Evolutionary conservation across 2,797 vertebrate genomes (phyloP), one percentile per base, ranked within the genome.

Genomic region (Mormyrops attenuatus): DNA sequence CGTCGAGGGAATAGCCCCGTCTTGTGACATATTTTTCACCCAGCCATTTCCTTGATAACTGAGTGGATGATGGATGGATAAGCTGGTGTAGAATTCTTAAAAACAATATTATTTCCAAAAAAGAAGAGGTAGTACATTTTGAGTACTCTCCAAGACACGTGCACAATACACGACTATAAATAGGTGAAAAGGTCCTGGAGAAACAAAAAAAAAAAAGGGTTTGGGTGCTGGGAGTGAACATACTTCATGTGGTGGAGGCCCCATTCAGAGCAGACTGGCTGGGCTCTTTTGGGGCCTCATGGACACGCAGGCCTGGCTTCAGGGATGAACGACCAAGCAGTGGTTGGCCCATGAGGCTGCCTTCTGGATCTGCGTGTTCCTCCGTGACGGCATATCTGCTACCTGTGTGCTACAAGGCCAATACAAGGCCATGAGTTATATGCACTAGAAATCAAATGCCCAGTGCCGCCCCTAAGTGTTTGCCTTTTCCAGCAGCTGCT

Each of bases 271-370:
- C 93, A 93, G 91, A 89, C 91, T 88, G 91, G 94, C 92, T 92
- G 94, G 94, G 94, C 94, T 92, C 94, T 94, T 93, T 93, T 93
- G 94, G 89, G 93, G 94, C 95, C 93, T 96, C 96, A 96, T 96
- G 94, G 94, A 94, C 93, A 91, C 82, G 5, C 90, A 92, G 93
- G 93, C 90, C 90, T 90, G 92, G 91, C 92, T 73, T 94, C 91
- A 87, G 92, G 22, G 92, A 91, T 91, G 91, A 92, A 87, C 89
- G 92, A 91, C 88, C 90, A 88, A 30, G 52, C 85, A 90, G 82
- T 44, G 91, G 91, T 92, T 89, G 94, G 93, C 93, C 92, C 89
- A 80, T 91, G 89, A 89, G 93, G 93, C 91, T 90, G 88, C 92
- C 91, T 90, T 90, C 63, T 47, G 87, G 89, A 89, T 86, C 85